Conservation (phyloP, 2,797 vertebrate genomes). For the Phoebastria nigripes region DNA sequence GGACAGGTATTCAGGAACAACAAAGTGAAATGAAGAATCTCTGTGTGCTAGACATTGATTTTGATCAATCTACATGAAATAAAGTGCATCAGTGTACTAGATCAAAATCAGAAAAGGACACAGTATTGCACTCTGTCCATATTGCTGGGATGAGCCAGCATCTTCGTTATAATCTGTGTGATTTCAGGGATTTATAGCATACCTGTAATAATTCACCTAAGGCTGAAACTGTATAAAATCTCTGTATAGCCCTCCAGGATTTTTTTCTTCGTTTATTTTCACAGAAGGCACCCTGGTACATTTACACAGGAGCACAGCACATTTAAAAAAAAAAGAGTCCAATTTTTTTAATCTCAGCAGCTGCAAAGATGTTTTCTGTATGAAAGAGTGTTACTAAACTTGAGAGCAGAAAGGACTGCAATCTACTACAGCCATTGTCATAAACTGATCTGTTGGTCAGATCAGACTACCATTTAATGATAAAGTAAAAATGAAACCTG, state of each 20-base stretch:
- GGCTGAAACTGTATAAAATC: not conserved
- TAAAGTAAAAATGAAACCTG: not conserved
- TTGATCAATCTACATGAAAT: not conserved
- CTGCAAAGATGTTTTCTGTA: not conserved
- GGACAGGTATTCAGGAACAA: not conserved
- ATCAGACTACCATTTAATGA: not conserved
- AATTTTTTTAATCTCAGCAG: not conserved
- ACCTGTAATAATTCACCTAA: not conserved
- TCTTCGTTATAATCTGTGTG: not conserved
- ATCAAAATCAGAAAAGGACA: not conserved
- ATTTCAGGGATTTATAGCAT: not conserved
- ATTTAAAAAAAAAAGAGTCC: not conserved
- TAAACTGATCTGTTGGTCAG: not conserved
- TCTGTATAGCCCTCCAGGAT: not conserved
- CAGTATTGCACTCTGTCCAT: not conserved
- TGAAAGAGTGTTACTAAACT: not conserved
- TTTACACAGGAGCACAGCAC: not conserved
- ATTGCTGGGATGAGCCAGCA: not conserved
- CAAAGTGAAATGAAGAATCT: not conserved
- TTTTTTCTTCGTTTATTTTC: not conserved
- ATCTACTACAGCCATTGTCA: not conserved
- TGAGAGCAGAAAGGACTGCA: not conserved
- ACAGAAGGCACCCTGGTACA: not conserved
- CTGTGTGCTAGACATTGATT: not conserved
- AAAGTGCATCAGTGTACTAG: not conserved